Evolutionary conservation across 2,888 invertebrate species (phyloP), one percentile per base, ranked within the genome.

Genomic region (Eilema sororculum): DNA sequence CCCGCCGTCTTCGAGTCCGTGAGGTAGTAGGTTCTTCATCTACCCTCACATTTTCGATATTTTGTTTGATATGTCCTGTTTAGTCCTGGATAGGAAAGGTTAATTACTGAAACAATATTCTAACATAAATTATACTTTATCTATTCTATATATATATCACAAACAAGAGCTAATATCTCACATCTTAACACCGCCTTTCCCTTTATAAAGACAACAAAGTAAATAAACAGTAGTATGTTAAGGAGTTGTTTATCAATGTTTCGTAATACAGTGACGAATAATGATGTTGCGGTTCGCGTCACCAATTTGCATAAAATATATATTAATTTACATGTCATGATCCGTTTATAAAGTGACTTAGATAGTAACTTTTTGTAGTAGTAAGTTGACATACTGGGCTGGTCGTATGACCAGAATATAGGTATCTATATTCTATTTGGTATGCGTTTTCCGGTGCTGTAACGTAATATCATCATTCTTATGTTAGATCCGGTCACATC

Each of bases 301-400:
- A 24, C 58, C 58, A 37, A 59, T 67, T 46, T 67, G 67, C 67
- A 60, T 67, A 60, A 41, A 59, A 9, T 37, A 59, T 20, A 66
- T n/a, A n/a, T n/a, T n/a, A n/a, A n/a, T 66, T 65, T 65, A 24
- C 65, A 59, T 67, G 59, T 60, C n/a, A 59, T n/a, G 28, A 30
- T 25, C 59, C 37, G 37, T 41, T 65, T 30, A 12, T n/a, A 8
- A 25, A 28, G 28, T 58, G 13, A 25, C 16, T 58, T 58, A 20
- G 58, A 52, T 52, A 52, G 52, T n/a, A n/a, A 52, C 2, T n/a
- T 52, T 52, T 52, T 52, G 6, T 52, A 52, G 52, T n/a, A 52
- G 52, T n/a, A 8, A 52, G 52, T n/a, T 8, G 41, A 8, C 5
- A n/a, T n/a, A n/a, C n/a, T n/a, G n/a, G n/a, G n/a, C n/a, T n/a